Evolutionary conservation across 2,797 vertebrate species (phyloP).

Genomic region (Cuculus canorus): DNA sequence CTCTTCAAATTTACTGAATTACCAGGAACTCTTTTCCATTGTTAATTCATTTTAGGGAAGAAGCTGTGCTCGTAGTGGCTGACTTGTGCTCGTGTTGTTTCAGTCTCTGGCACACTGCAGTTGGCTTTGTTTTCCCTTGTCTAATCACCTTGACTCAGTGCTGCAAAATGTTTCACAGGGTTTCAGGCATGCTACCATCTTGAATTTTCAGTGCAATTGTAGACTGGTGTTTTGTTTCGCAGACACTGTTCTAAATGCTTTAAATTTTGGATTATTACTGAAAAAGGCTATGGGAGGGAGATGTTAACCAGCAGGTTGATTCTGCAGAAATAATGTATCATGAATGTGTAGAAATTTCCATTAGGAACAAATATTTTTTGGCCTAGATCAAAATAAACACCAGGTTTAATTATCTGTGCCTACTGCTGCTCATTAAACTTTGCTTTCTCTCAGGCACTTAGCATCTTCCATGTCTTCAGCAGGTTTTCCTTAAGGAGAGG

Average conservation of each 20-base stretch:
- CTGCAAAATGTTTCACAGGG: background rate
- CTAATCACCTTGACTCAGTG: background rate
- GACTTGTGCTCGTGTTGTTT: background rate
- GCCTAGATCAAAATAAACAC: background rate
- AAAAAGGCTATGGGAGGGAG: background rate
- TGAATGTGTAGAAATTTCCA: background rate
- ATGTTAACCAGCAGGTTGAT: background rate
- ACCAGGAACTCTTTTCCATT: background rate
- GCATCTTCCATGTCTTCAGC: background rate
- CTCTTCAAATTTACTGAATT: background rate
- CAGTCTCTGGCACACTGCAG: background rate
- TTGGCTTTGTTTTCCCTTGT: background rate
- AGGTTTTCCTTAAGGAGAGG: background rate
- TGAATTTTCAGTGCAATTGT: background rate
- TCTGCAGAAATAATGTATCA: background rate
- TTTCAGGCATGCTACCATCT: background rate
- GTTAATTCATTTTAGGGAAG: background rate
- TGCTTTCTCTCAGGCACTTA: background rate
- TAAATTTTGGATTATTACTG: background rate
- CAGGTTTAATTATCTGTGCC: background rate
- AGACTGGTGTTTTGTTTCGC: background rate
- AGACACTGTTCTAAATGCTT: background rate
- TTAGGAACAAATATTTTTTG: background rate
- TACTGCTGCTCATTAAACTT: background rate
- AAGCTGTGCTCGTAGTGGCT: background rate